Evolutionary conservation across 2,113 vertebrate genomes (phyloP), one percentile per base, ranked within the genome.

Genomic region (Cephalopholis sonnerati): DNA sequence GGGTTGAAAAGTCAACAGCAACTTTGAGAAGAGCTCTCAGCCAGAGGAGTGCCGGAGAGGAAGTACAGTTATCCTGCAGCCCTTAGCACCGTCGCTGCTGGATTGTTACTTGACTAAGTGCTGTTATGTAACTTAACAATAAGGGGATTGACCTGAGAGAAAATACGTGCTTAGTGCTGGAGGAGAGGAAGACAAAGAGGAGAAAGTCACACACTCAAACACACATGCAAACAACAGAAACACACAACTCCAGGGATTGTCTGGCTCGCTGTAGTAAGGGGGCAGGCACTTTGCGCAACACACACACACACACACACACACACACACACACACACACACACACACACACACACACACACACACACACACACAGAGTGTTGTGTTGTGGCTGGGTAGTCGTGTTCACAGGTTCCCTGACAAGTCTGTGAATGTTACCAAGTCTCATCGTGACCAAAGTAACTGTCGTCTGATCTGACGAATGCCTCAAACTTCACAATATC

Each of bases 91-190:
- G 41, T 65, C 25, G 8, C 78, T 58, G 65, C 86, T 77, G 77
- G 76, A 87, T 68, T 85, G 87, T 83, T 88, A 77, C 87, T 87
- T 67, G 62, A 89, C 83, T 83, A 80, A 89, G 89, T 86, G 89
- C 82, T 77, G 84, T 92, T 92, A 90, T 74, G 79, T 72, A 91
- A 92, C 83, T 82, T 61, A 84, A 93, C 87, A 92, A 91, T 90
- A 77, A 68, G 77, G 74, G 81, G 85, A 87, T 53, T 83, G 86
- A 91, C 79, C 87, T 84, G 74, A 80, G 80, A 90, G 83, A 84
- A 86, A 86, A 75, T 82, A 89, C 8, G 27, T 72, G 59, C 77
- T 83, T 46, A 41, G 64, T 64, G 79, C 77, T 81, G 67, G 65
- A 79, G 54, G 75, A 89, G 51, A 82, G 53, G 41, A 61, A 82